A percentile compares a stretch with the other conserved stretches of the same genome.
Evolutionary conservation across 2,888 invertebrate genomes (phyloP).

Genomic region (Therioaphis trifolii): DNA sequence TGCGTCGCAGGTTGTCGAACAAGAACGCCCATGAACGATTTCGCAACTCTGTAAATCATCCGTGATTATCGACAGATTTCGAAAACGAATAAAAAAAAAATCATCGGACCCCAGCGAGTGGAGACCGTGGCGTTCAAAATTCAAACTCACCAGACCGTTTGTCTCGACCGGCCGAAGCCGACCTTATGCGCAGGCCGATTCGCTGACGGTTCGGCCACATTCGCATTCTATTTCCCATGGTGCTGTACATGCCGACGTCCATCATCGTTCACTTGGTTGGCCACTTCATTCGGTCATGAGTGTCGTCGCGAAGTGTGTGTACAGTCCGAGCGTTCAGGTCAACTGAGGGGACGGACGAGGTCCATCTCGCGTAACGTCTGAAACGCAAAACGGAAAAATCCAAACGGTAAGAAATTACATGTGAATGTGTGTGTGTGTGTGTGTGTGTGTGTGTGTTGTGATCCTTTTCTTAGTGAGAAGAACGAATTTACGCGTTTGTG

Average conservation of each 20-base stretch:
- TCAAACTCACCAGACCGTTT: constrained; percentile 76
- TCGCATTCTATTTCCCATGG: constrained; percentile 49
- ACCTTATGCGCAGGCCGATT: constrained; percentile 73
- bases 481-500: no score
- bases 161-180: constrained; percentile 87
- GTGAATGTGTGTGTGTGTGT: no score
- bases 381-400: not conserved
- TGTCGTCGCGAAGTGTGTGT: not conserved
- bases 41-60: constrained; percentile 75
- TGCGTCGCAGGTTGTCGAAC: constrained; percentile 92
- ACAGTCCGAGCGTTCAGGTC: not conserved
- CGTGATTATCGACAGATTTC: constrained; percentile 47
- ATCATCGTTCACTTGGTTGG: constrained; percentile 1
- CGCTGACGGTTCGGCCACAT: constrained; percentile 58
- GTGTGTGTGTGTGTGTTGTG: no score
- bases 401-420: not conserved
- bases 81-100: not conserved
- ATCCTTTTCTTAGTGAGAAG: no score
- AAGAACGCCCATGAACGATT: constrained; percentile 95
- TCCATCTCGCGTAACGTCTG: not conserved
- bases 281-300: not conserved
- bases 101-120: no score
- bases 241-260: constrained; percentile 46
- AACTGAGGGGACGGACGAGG: not conserved
- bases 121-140: not conserved